A percentile compares a stretch with the other conserved stretches of the same genome.
phyloP scores from a whole-genome alignment of 2,797 vertebrate genomes.

The Cirrhinus molitorella region DNA sequence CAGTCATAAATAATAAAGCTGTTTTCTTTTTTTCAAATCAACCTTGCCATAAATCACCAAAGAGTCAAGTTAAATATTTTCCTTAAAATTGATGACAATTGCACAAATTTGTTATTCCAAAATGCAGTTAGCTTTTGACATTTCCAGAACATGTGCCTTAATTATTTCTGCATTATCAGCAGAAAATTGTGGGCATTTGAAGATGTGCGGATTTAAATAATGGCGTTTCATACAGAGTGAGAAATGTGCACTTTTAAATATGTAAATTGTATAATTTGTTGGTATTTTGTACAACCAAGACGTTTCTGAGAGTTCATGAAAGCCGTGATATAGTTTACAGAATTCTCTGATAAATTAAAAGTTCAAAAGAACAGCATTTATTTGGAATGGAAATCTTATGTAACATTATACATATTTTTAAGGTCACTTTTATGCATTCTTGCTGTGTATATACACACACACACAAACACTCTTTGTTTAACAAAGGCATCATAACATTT shows the following conservation, averaged over 20 bases:
- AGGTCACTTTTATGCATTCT: not conserved
- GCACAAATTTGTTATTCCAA: not conserved
- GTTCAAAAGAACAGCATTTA: not conserved
- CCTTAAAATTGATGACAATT: not conserved
- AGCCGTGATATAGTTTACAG: not conserved
- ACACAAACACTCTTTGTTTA: not conserved
- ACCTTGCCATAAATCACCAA: not conserved
- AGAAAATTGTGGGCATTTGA: not conserved
- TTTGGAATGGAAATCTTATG: not conserved
- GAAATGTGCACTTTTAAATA: not conserved
- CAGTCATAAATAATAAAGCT: not conserved
- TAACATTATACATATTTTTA: not conserved
- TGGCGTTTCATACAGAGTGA: not conserved
- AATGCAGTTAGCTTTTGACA: not conserved
- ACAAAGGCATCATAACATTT: not conserved
- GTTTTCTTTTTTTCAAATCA: not conserved
- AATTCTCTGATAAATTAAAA: not conserved
- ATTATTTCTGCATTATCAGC: constrained; percentile 2
- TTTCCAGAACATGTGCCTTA: not conserved
- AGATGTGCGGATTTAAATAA: not conserved
- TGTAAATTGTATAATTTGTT: not conserved
- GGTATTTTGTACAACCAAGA: not conserved
- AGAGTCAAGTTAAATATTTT: not conserved
- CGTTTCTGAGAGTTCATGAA: not conserved
- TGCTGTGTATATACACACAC: too few relatives aligned